Percentiles rank a stretch among this genome's conserved stretches.
Evolutionary conservation across 1,140 invertebrate species (phyloP).

Genomic region (Agrilus planipennis): DNA sequence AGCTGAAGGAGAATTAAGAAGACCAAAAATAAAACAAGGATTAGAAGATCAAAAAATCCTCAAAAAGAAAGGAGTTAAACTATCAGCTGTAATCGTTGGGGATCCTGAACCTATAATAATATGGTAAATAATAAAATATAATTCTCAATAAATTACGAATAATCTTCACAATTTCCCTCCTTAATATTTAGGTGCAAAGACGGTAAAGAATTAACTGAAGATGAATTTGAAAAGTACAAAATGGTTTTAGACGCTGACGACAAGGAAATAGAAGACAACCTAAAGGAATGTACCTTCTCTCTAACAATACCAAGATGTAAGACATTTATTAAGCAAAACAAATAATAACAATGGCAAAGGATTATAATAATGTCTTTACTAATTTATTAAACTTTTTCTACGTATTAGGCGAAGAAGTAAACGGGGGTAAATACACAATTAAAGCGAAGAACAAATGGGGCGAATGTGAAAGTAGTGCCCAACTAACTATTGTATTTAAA

Average conservation of each 20-base stretch:
- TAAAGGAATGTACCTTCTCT: constrained; percentile 62
- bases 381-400: background rate
- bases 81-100: constrained; percentile 65
- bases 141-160: background rate
- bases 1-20: constrained; percentile 61
- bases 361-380: background rate
- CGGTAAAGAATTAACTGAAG: constrained; percentile 34
- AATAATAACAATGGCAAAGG: background rate
- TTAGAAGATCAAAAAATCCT: constrained; percentile 54
- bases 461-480: constrained; percentile 51
- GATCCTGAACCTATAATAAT: constrained; percentile 57
- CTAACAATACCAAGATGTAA: constrained; percentile 52
- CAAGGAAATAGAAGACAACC: constrained; percentile 56
- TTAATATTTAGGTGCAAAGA: constrained; percentile 35
- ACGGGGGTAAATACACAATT: constrained; percentile 73
- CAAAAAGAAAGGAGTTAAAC: constrained; percentile 57
- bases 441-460: constrained; percentile 68
- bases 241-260: constrained; percentile 40
- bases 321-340: background rate
- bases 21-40: constrained; percentile 54
- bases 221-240: constrained; percentile 34
- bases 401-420: constrained; percentile 53
- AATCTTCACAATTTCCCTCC: background rate
- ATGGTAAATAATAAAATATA: constrained; percentile 35
- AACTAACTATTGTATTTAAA: constrained; percentile 58